Evolutionary conservation across 2,888 invertebrate genomes (phyloP).

Genomic region (Dicycla oo): DNA sequence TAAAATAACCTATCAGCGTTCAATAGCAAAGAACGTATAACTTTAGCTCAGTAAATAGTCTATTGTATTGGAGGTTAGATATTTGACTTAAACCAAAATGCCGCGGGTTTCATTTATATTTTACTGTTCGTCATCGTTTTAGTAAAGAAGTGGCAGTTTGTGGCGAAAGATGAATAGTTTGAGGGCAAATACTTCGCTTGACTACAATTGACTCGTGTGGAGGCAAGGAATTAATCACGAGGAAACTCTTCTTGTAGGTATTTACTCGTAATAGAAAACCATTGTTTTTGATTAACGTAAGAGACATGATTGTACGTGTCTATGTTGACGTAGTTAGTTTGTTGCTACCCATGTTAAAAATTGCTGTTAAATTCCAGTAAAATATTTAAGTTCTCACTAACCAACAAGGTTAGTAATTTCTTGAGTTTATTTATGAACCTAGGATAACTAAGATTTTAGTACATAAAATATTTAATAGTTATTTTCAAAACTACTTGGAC

Average conservation of each 20-base stretch:
- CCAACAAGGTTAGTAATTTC: not conserved
- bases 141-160: conserved; percentile 74
- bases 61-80: conserved; percentile 74
- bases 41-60: conserved; percentile 67
- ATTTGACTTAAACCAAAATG: conserved; percentile 73
- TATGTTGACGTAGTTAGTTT: not conserved
- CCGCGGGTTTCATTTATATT: conserved; percentile 77
- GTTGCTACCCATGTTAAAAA: not conserved
- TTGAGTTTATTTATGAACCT: too few relatives aligned
- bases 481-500: not conserved
- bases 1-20: conserved; percentile 54
- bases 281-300: conserved; percentile 64
- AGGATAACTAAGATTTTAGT: not conserved
- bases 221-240: conserved; percentile 72
- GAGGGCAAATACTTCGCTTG: conserved; percentile 66
- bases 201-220: conserved; percentile 57
- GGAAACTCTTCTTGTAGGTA: conserved; percentile 66
- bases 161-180: conserved; percentile 72
- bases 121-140: conserved; percentile 76
- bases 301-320: not conserved
- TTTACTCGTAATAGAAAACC: conserved; percentile 69
- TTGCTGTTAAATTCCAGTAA: not conserved
- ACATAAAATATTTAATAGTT: not conserved
- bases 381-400: not conserved
- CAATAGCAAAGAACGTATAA: conserved; percentile 50